These are phyloP conservation scores for Nebria salina DNA, from an alignment of 2,888 invertebrate genomes.

Conservation along the genomic window DNA sequence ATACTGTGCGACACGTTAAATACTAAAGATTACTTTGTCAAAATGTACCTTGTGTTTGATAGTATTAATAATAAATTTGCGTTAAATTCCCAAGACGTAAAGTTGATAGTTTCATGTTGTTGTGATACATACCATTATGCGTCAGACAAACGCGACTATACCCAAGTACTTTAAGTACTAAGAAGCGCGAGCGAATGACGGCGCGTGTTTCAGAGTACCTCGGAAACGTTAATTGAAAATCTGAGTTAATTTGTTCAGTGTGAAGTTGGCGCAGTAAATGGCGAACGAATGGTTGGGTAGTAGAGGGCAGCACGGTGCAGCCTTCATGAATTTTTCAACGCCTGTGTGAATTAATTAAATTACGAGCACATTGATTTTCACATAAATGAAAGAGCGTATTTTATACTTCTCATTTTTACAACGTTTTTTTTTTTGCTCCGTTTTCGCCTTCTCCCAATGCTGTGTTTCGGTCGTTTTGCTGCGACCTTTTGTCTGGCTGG, in stretches of 20 bases:
- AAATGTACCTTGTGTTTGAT: neutral
- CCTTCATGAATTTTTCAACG: conserved; percentile 46
- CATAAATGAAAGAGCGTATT: conserved; percentile 42
- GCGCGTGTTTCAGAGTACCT: neutral
- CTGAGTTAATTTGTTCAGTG: conserved; percentile 44
- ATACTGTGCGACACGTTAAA: neutral
- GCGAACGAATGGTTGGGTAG: conserved; percentile 15
- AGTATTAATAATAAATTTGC: neutral
- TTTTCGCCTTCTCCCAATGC: neutral
- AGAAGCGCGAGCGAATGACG: neutral
- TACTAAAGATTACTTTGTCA: neutral
- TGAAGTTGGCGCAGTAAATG: conserved; percentile 33
- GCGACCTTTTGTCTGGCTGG: conserved; percentile 9
- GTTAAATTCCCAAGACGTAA: neutral
- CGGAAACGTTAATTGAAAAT: conserved; percentile 43
- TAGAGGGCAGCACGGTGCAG: conserved; percentile 9
- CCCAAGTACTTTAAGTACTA: neutral
- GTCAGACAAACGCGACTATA: neutral
- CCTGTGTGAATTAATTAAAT: conserved; percentile 43
- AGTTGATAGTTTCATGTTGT: neutral
- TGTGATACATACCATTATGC: neutral
- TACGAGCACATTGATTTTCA: conserved; percentile 44
- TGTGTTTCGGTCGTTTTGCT: neutral
- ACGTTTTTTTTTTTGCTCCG: neutral
- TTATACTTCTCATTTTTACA: conserved; percentile 23